Conservation (phyloP, 2,797 vertebrate species). For the Staurois parvus region DNA sequence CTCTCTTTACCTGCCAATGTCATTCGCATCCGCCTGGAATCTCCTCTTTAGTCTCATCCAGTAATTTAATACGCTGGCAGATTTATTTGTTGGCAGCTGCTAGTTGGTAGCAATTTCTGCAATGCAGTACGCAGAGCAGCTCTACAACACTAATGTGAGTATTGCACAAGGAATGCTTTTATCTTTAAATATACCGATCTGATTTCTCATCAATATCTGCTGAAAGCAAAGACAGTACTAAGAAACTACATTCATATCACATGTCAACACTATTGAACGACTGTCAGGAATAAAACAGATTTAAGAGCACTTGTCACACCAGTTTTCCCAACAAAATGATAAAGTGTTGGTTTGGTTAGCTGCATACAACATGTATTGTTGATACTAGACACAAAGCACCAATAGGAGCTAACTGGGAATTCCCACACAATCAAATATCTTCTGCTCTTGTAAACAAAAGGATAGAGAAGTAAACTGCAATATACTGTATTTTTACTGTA, state of each 20-base stretch:
- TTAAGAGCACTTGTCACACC: not conserved
- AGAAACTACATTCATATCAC: not conserved
- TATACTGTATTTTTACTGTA: too few relatives aligned
- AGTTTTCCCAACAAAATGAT: not conserved
- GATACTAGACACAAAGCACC: not conserved
- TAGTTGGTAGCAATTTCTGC: constrained; percentile 54
- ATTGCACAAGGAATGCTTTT: constrained; percentile 43
- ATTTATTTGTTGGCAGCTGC: constrained; percentile 55
- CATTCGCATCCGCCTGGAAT: constrained; percentile 48
- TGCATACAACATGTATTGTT: too few relatives aligned
- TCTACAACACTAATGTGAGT: not conserved
- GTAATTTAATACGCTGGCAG: constrained; percentile 56
- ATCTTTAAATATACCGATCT: constrained; percentile 11
- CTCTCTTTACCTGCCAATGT: constrained; percentile 51
- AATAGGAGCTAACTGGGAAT: not conserved
- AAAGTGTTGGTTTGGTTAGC: not conserved
- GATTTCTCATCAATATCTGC: not conserved
- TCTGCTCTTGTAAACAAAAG: too few relatives aligned
- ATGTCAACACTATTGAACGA: not conserved
- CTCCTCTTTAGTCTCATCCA: constrained; percentile 50
- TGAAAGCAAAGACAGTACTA: not conserved
- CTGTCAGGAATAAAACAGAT: not conserved
- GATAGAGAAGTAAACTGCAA: too few relatives aligned
- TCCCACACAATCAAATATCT: too few relatives aligned
- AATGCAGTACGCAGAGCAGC: constrained; percentile 50